phyloP scores from a whole-genome alignment of 2,113 vertebrate species.

The Sorex araneus region DNA sequence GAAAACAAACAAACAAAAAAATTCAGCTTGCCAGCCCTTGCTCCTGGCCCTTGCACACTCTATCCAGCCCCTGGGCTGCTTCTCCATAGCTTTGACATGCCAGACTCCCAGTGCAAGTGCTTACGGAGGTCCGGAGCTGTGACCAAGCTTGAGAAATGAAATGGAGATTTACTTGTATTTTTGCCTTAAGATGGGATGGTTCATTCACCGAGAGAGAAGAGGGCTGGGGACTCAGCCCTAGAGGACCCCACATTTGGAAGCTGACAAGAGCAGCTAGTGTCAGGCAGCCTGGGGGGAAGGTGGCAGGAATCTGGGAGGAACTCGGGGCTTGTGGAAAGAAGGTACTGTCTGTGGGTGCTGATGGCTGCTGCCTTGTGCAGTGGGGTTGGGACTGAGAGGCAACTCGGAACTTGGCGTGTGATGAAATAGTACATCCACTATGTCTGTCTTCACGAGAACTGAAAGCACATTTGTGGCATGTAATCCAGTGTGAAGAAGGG shows the following conservation, averaged over 20 bases:
- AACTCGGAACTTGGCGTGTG: background rate
- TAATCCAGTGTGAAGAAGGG: background rate
- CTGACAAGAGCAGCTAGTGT: background rate
- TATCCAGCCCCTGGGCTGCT: background rate
- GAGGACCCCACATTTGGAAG: background rate
- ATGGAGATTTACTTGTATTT: background rate
- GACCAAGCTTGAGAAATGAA: background rate
- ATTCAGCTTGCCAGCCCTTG: too few species aligned
- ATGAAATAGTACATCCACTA: background rate
- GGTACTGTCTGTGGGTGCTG: rapidly evolving
- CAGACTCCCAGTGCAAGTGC: background rate
- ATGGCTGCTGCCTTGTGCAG: background rate
- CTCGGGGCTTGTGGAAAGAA: background rate
- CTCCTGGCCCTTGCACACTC: too few species aligned
- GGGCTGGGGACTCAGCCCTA: background rate
- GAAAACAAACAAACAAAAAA: too few species aligned
- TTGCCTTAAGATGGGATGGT: too few species aligned
- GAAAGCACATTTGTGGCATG: background rate
- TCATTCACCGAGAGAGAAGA: background rate
- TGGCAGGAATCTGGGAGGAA: background rate
- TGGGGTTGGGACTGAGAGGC: background rate
- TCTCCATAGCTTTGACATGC: background rate
- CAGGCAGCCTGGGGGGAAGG: background rate
- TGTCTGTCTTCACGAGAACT: background rate
- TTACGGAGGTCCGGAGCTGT: conserved; percentile 2